These are phyloP conservation scores for Chaetops frenatus DNA, from an alignment of 2,113 vertebrate species.

Conservation along the genomic window DNA sequence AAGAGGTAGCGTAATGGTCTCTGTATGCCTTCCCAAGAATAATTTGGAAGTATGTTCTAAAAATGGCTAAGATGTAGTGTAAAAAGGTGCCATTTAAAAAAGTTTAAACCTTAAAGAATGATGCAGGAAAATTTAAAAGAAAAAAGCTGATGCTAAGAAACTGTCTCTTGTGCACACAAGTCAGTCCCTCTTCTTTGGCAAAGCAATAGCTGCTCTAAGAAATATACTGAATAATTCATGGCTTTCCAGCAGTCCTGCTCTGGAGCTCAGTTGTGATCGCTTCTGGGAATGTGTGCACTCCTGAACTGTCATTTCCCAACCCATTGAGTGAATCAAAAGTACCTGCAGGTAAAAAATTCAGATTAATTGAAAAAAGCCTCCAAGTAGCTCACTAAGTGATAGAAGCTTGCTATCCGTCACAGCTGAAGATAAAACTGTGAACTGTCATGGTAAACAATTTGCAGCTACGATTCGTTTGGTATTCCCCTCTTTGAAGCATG, in stretches of 20 bases:
- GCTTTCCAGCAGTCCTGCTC: neutral
- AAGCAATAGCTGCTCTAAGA: neutral
- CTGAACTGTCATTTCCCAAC: neutral
- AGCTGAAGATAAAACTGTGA: neutral
- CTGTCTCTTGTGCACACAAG: neutral
- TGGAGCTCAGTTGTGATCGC: neutral
- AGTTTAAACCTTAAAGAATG: neutral
- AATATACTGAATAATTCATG: neutral
- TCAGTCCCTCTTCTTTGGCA: neutral
- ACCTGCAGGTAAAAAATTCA: constrained; percentile 1
- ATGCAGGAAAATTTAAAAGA: neutral
- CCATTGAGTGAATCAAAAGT: neutral
- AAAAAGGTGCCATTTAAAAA: neutral
- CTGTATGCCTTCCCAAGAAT: constrained; percentile 33
- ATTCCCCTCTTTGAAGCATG: neutral
- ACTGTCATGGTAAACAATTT: neutral
- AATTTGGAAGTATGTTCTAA: neutral
- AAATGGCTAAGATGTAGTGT: neutral
- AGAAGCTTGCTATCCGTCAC: neutral
- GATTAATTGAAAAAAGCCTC: neutral
- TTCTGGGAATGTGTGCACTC: neutral
- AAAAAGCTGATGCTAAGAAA: neutral
- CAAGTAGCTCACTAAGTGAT: neutral
- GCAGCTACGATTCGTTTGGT: neutral
- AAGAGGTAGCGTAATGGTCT: constrained; percentile 8